Percentiles rank a stretch among this genome's conserved stretches.
These are phyloP conservation scores for Lepidothrix coronata DNA, from an alignment of 2,113 vertebrate genomes.

Conservation along the genomic window DNA sequence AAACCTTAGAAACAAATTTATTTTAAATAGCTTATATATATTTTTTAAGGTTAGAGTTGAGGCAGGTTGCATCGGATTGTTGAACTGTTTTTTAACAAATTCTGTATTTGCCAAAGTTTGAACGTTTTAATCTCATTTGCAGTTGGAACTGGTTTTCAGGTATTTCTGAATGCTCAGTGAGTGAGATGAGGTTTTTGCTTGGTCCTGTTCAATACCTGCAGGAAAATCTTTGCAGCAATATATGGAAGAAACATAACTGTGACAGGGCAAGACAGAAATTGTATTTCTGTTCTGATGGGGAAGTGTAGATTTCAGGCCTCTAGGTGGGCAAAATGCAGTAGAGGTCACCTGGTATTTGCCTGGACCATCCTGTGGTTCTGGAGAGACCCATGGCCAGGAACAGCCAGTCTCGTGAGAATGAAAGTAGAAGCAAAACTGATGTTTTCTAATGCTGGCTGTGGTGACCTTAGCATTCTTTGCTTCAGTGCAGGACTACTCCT, in stretches of 20 bases:
- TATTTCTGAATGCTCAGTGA: neutral
- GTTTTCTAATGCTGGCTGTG: neutral
- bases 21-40: neutral
- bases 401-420: neutral
- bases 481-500: neutral
- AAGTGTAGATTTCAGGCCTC: neutral
- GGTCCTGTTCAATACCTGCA: neutral
- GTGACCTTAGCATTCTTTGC: neutral
- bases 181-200: neutral
- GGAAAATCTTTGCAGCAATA: neutral
- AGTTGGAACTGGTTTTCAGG: neutral
- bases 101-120: neutral
- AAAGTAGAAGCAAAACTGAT: neutral
- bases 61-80: neutral
- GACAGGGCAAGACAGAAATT: neutral
- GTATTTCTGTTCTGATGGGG: neutral
- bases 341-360: neutral
- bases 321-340: neutral
- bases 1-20: neutral
- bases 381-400: neutral
- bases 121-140: neutral
- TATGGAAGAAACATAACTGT: neutral
- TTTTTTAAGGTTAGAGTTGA: neutral
- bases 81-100: neutral
- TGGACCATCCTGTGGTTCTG: neutral